phyloP scores from a whole-genome alignment of 2,888 invertebrate genomes.

The Bombyx huttoni region DNA sequence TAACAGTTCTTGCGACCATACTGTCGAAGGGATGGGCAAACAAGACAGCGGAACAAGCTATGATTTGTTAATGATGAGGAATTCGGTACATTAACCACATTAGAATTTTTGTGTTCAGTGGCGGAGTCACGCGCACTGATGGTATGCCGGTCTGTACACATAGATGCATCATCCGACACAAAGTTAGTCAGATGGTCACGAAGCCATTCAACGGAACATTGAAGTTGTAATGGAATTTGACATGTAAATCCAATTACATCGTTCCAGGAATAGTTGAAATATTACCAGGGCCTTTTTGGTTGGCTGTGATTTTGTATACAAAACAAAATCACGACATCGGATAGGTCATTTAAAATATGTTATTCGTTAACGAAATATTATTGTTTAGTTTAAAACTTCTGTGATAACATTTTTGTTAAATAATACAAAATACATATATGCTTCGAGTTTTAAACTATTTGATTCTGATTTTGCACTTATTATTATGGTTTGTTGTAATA shows the following conservation, averaged over 20 bases:
- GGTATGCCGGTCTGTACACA: slow-evolving; percentile 39
- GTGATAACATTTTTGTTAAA: no score
- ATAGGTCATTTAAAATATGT: no score
- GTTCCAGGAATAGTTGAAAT: not conserved
- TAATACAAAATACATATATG: no score
- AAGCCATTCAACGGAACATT: slow-evolving; percentile 34
- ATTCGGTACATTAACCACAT: slow-evolving; percentile 67
- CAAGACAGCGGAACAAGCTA: slow-evolving; percentile 35
- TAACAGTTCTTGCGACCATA: slow-evolving; percentile 5
- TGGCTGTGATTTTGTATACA: not conserved
- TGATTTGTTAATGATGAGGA: slow-evolving; percentile 57
- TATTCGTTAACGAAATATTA: no score
- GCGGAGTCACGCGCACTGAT: slow-evolving; percentile 44
- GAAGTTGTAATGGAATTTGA: slow-evolving; percentile 24
- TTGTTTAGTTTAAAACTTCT: no score
- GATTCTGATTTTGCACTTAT: no score
- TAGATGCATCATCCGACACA: slow-evolving; percentile 33
- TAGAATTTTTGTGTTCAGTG: slow-evolving; percentile 64
- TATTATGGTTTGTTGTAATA: no score
- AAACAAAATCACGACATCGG: not conserved
- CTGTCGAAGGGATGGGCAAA: slow-evolving; percentile 36
- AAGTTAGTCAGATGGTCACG: slow-evolving; percentile 33
- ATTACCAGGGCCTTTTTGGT: not conserved
- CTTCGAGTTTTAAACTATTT: no score
- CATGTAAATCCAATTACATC: slow-evolving; percentile 16